Percentiles rank a stretch among this genome's conserved stretches.
Evolutionary conservation across 2,888 invertebrate species (phyloP).

Genomic region (Drosophila austrosaltans): DNA sequence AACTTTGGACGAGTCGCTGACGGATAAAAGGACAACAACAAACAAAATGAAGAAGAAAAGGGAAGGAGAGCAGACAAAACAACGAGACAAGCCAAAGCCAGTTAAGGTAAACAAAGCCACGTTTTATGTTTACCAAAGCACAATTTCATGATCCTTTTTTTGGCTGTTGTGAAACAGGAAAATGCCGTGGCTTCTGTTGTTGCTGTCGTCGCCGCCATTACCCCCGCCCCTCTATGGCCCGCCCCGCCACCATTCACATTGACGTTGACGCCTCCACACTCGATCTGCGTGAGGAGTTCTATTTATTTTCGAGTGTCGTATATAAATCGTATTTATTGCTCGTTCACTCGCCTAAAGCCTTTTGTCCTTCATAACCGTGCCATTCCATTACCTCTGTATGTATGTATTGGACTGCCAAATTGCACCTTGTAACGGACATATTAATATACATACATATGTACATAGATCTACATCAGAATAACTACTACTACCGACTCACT

Average conservation of each 20-base stretch:
- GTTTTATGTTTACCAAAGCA: conserved; percentile 16
- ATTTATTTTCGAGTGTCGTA: conserved; percentile 10
- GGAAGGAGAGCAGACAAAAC: not conserved
- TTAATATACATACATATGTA: not conserved
- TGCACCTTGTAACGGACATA: conserved; percentile 20
- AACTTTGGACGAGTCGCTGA: not conserved
- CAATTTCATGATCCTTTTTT: conserved; percentile 11
- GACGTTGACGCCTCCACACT: not conserved
- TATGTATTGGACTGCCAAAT: conserved; percentile 8
- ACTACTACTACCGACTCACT: no score
- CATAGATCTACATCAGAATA: no score
- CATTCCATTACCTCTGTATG: no score
- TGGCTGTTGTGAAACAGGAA: conserved; percentile 17
- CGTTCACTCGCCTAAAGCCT: conserved; percentile 13
- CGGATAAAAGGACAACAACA: conserved; percentile 8
- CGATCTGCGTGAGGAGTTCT: not conserved
- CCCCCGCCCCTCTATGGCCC: not conserved
- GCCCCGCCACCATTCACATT: not conserved
- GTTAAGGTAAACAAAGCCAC: conserved; percentile 28
- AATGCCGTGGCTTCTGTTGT: not conserved
- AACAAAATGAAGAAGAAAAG: not conserved
- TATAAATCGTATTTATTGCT: conserved; percentile 5
- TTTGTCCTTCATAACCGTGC: not conserved
- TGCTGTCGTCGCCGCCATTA: no score
- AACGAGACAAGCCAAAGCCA: conserved; percentile 16